phyloP scores from a whole-genome alignment of 2,797 vertebrate species.

The Harpagifer antarcticus region DNA sequence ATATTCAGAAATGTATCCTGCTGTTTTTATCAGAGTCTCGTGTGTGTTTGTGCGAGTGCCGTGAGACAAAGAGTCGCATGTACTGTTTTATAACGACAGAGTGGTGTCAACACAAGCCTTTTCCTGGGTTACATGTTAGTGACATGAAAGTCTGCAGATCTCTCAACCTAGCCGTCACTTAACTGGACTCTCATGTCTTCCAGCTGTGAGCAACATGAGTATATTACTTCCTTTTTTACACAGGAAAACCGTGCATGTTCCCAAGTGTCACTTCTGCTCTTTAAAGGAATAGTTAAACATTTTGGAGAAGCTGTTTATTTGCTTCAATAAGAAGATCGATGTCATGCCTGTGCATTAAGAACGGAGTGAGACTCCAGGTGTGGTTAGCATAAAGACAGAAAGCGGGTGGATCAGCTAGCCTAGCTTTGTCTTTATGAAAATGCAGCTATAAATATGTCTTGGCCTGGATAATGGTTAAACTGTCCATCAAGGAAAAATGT shows the following conservation, averaged over 20 bases:
- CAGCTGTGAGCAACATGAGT: neutral
- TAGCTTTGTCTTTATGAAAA: neutral
- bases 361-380: neutral
- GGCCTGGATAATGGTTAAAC: fast-evolving
- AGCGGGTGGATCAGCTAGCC: neutral
- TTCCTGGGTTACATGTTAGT: constrained; percentile 22
- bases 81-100: constrained; percentile 47
- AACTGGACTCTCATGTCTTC: constrained; percentile 9
- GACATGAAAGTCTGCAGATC: constrained; percentile 28
- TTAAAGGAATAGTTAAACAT: constrained; percentile 1
- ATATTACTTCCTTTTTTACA: neutral
- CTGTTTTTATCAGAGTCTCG: constrained; percentile 62
- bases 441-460: neutral
- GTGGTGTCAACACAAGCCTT: constrained; percentile 45
- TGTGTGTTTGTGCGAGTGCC: constrained; percentile 69
- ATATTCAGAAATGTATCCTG: constrained; percentile 64
- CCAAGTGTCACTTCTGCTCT: constrained; percentile 3
- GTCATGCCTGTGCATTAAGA: neutral
- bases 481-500: too few relatives aligned
- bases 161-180: constrained; percentile 7
- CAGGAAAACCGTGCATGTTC: constrained; percentile 25
- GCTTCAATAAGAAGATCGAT: neutral
- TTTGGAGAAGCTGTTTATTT: neutral
- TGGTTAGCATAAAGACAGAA: constrained; percentile 11
- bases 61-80: constrained; percentile 70